Conservation (phyloP, 2,888 invertebrate genomes). For the Phymatocera aterrima region DNA sequence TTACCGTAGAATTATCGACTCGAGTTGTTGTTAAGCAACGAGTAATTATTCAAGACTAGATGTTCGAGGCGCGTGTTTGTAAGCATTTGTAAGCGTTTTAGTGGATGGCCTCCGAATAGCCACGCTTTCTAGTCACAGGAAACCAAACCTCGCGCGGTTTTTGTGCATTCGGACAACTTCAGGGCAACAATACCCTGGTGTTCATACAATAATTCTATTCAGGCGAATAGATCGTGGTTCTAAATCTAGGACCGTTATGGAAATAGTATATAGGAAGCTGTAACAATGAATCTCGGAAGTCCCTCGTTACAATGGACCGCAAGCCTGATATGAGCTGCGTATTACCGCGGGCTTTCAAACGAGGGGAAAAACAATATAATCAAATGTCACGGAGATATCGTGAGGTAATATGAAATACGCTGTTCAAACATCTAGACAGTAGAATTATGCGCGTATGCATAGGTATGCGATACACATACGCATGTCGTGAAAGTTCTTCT, state of each 20-base stretch:
- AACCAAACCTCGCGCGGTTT: slow-evolving; percentile 51
- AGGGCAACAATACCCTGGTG: slow-evolving; percentile 17
- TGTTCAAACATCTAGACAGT: neutral
- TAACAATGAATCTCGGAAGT: slow-evolving; percentile 5
- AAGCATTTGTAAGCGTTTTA: slow-evolving; percentile 57
- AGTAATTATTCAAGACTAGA: slow-evolving; percentile 38
- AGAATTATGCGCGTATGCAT: neutral
- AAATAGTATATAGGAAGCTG: slow-evolving; percentile 33
- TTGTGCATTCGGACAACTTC: slow-evolving; percentile 36
- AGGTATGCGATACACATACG: slow-evolving; percentile 1
- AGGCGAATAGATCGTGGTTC: slow-evolving; percentile 30
- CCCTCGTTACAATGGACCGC: slow-evolving; percentile 19
- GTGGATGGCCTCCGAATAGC: slow-evolving; percentile 57
- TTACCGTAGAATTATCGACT: neutral
- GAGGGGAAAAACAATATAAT: neutral
- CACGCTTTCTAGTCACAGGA: slow-evolving; percentile 64
- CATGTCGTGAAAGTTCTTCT: slow-evolving; percentile 33
- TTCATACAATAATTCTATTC: slow-evolving; percentile 38
- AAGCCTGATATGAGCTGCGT: neutral
- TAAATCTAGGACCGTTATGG: slow-evolving; percentile 18
- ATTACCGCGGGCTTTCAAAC: neutral
- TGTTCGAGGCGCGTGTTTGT: slow-evolving; percentile 45
- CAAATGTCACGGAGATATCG: neutral
- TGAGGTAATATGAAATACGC: neutral
- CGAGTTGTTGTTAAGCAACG: slow-evolving; percentile 4